Evolutionary conservation across 2,797 vertebrate species (phyloP).

Genomic region (Acipenser ruthenus): DNA sequence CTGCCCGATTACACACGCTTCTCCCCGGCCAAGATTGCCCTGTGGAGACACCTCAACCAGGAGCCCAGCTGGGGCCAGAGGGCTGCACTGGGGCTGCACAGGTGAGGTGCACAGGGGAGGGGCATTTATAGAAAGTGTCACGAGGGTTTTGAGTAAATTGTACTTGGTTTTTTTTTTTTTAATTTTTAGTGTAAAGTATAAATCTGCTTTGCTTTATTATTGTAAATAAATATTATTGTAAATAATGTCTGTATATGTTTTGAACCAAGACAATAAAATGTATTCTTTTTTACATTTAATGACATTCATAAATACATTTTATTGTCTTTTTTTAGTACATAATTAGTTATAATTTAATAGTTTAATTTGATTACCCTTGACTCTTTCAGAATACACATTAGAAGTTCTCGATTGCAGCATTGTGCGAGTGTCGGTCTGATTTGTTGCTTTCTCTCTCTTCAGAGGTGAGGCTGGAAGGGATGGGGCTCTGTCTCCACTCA

Average conservation of each 20-base stretch:
- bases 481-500: slow-evolving; percentile 45
- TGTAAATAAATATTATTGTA: too few relatives aligned
- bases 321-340: slow-evolving; percentile 3
- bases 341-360: too few relatives aligned
- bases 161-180: not conserved
- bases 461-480: slow-evolving; percentile 42
- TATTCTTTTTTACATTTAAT: too few relatives aligned
- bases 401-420: too few relatives aligned
- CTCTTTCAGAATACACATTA: too few relatives aligned
- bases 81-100: slow-evolving; percentile 31
- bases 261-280: too few relatives aligned
- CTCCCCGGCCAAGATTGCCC: slow-evolving; percentile 94
- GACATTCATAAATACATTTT: too few relatives aligned
- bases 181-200: slow-evolving; percentile 7
- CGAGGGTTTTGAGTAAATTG: too few relatives aligned
- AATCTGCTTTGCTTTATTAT: not conserved
- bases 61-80: slow-evolving; percentile 52
- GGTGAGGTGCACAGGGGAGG: slow-evolving; percentile 36
- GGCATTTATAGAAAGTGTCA: not conserved
- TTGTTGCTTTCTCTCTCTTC: slow-evolving; percentile 14
- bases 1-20: slow-evolving; percentile 88
- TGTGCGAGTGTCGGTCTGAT: too few relatives aligned
- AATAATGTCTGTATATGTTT: too few relatives aligned
- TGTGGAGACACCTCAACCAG: slow-evolving; percentile 89
- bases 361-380: too few relatives aligned